Evolutionary conservation across 2,113 vertebrate genomes (phyloP), one percentile per base, ranked within the genome.

Genomic region (Zingel zingel): DNA sequence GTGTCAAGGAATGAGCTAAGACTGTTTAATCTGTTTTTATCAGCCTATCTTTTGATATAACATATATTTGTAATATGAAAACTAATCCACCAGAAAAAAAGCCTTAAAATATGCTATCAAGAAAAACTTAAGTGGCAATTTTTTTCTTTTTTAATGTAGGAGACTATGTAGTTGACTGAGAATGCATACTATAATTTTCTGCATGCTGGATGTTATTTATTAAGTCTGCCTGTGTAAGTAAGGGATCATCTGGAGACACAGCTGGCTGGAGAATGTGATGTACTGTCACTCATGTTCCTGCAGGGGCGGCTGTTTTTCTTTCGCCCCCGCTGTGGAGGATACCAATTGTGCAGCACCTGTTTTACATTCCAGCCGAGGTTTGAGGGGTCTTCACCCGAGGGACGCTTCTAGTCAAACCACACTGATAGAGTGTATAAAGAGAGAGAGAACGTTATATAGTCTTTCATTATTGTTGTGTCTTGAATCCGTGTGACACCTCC

Each of bases 271-370:
- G 93, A 95, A 93, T 91, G 92, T 87, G 85, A 90, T 88, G 86
- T 87, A 86, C 87, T 92, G 94, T 93, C 91, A 90, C 91, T 93
- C 88, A 84, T 74, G 75, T 83, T 87, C 72, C 89, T 81, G 91
- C 51, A 88, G 92, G 80, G 90, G 89, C 58, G 91, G 84, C 87
- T 91, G 91, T 93, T 92, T 93, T 92, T 89, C 86, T 87, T 84
- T 67, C 83, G n/a, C 91, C 86, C 81, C 87, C 70, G 27, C 88
- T 65, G 81, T 58, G 79, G 71, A 89, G 78, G 82, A 92, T n/a
- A 88, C 89, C 92, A 89, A 91, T 93, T 90, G 91, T 69, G 78
- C 82, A 86, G 93, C 94, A 95, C 94, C 94, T 95, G 95, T 93
- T 95, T 93, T 90, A 88, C 89, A 95, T 95, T 95, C 93, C 92